Conservation (phyloP, 1,140 invertebrate genomes). For the Reticulitermes speratus region DNA sequence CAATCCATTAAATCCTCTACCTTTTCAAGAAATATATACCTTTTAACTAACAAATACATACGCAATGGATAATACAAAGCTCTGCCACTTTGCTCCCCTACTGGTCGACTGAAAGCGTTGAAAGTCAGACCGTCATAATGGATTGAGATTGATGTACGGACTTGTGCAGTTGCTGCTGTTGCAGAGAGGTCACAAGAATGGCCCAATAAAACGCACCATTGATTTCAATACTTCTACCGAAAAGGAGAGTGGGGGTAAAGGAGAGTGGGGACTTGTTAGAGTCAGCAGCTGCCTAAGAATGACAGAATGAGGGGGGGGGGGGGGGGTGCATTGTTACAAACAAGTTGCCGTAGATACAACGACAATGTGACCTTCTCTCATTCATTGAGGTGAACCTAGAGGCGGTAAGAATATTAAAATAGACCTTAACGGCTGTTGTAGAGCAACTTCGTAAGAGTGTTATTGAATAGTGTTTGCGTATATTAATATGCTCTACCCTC, state of each 20-base stretch:
- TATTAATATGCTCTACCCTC: background rate
- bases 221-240: slow-evolving; percentile 21
- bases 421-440: slow-evolving; percentile 7
- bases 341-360: slow-evolving; percentile 21
- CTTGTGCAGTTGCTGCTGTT: background rate
- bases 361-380: background rate
- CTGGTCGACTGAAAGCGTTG: background rate
- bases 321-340: background rate
- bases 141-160: slow-evolving; percentile 27
- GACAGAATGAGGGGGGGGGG: background rate
- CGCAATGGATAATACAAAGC: background rate
- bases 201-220: slow-evolving; percentile 32
- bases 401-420: slow-evolving; percentile 17
- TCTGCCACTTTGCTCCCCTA: background rate
- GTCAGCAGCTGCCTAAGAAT: slow-evolving; percentile 11
- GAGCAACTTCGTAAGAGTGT: background rate
- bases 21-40: background rate
- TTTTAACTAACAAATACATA: slow-evolving; percentile 19
- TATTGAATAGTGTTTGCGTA: background rate
- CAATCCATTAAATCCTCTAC: slow-evolving; percentile 11
- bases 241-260: too few relatives aligned
- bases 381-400: slow-evolving; percentile 12
- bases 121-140: slow-evolving; percentile 22
- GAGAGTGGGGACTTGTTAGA: slow-evolving; percentile 18
- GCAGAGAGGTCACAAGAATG: slow-evolving; percentile 4